phyloP scores from a whole-genome alignment of 2,113 vertebrate species.

The Coptodon rendalli region DNA sequence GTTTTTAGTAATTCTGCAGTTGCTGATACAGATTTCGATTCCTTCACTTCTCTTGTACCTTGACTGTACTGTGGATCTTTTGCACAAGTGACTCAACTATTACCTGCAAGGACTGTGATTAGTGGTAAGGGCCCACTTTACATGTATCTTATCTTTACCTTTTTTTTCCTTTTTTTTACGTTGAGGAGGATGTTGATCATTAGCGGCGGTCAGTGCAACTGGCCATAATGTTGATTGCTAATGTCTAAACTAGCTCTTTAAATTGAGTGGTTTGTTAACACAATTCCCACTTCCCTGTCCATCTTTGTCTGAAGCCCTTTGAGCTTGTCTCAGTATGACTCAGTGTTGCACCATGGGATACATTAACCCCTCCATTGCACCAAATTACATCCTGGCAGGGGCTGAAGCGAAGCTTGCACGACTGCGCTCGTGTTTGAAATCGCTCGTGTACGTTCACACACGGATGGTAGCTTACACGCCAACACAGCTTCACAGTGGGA shows the following conservation, averaged over 20 bases:
- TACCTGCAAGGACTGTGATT: background rate
- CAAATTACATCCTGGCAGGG: conserved; percentile 41
- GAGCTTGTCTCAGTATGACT: conserved; percentile 14
- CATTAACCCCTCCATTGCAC: conserved; percentile 11
- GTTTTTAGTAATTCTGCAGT: background rate
- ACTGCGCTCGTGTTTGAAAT: background rate
- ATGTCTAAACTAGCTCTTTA: background rate
- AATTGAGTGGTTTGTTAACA: background rate
- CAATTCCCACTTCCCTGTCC: background rate
- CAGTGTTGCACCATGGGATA: conserved; percentile 34
- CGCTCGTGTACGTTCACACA: background rate
- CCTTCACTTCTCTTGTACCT: background rate
- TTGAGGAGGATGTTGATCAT: background rate
- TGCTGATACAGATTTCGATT: background rate
- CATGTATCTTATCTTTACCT: background rate
- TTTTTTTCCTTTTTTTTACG: fast-evolving
- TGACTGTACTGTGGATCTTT: background rate
- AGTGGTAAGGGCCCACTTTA: background rate
- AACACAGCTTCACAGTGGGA: conserved; percentile 29
- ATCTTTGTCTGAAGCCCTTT: background rate
- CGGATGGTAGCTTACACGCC: background rate
- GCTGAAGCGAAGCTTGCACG: conserved; percentile 46
- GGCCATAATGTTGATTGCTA: background rate
- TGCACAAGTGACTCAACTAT: background rate
- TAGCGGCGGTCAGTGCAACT: background rate